These are phyloP conservation scores for Arizona elegans DNA, from an alignment of 2,113 vertebrate species.

Conservation along the genomic window DNA sequence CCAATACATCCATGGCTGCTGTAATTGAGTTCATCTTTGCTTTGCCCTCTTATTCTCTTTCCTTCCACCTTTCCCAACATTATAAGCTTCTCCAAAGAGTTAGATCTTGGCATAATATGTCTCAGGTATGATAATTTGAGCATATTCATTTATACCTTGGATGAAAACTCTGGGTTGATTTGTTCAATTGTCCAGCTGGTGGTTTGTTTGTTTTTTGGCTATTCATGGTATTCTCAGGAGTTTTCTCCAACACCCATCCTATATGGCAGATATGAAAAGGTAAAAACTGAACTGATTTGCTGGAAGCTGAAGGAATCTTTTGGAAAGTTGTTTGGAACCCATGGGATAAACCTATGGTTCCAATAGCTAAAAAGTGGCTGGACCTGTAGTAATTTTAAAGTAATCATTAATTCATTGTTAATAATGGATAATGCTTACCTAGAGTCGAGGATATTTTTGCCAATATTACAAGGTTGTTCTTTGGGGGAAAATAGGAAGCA, in stretches of 20 bases:
- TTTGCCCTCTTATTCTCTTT: background rate
- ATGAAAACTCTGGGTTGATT: background rate
- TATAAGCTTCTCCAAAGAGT: background rate
- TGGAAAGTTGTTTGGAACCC: background rate
- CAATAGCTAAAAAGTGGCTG: background rate
- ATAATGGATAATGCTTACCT: background rate
- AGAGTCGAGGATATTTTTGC: background rate
- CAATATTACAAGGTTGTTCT: background rate
- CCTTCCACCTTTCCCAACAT: background rate
- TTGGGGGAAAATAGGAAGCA: background rate
- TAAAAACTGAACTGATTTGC: background rate
- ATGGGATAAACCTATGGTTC: background rate
- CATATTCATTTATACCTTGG: background rate
- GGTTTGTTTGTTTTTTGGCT: too few relatives aligned
- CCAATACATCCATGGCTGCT: background rate
- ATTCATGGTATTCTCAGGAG: background rate
- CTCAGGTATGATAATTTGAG: background rate
- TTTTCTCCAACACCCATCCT: background rate
- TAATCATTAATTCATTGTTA: background rate
- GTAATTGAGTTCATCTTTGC: background rate
- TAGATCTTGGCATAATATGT: background rate
- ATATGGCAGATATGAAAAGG: background rate
- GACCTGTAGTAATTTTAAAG: background rate
- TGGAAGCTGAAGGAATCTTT: background rate
- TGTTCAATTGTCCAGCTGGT: background rate